Conservation (phyloP, 2,888 invertebrate genomes). For the Phoronis australis region DNA sequence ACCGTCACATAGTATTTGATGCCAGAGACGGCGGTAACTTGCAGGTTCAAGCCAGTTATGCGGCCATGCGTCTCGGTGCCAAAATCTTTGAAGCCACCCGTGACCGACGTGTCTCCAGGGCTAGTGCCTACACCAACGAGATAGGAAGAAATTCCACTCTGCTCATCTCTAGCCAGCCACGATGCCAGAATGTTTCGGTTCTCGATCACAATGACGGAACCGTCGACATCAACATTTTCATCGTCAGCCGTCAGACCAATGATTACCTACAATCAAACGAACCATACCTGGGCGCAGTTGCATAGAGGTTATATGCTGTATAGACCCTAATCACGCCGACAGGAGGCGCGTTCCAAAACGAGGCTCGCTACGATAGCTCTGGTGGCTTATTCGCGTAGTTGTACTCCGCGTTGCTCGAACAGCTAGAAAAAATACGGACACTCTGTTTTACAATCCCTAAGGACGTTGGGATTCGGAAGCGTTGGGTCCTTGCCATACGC, state of each 20-base stretch:
- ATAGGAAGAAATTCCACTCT: slow-evolving; percentile 21
- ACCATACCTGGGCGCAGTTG: background rate
- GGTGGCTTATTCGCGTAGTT: no score
- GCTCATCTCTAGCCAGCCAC: slow-evolving; percentile 21
- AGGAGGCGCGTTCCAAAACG: no score
- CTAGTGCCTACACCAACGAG: slow-evolving; percentile 20
- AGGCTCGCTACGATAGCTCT: no score
- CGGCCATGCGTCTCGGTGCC: slow-evolving; percentile 2
- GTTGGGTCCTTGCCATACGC: no score
- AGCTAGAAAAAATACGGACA: no score
- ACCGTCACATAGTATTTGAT: slow-evolving; percentile 16
- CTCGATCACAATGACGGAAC: slow-evolving; percentile 20
- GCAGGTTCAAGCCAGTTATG: background rate
- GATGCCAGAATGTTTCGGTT: slow-evolving; percentile 19
- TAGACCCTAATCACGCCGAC: no score
- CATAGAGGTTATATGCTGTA: no score
- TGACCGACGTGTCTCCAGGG: slow-evolving; percentile 4
- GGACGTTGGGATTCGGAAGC: no score
- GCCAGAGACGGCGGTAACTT: no score
- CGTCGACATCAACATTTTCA: slow-evolving; percentile 21
- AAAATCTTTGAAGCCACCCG: slow-evolving; percentile 7
- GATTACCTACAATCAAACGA: slow-evolving; percentile 11
- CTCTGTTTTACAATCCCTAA: no score
- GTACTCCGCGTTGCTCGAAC: no score
- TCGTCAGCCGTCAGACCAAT: slow-evolving; percentile 20